Conservation (phyloP, 2,113 vertebrate genomes). For the Cottus gobio region DNA sequence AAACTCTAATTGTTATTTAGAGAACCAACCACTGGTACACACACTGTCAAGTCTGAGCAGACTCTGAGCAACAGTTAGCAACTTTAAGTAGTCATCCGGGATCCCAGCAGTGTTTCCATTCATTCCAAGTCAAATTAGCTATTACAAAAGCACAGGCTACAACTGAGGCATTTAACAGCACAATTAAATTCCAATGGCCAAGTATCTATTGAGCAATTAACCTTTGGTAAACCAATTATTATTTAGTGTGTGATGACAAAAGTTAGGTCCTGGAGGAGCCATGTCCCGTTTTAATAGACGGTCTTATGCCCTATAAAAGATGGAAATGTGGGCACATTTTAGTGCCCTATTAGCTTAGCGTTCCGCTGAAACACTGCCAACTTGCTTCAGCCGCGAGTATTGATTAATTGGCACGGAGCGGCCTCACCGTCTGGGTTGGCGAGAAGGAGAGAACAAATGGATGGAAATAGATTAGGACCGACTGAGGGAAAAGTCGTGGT, state of each 20-base stretch:
- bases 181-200: slow-evolving; percentile 81
- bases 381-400: slow-evolving; percentile 59
- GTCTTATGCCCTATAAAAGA: slow-evolving; percentile 73
- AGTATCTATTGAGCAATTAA: slow-evolving; percentile 83
- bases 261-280: slow-evolving; percentile 78
- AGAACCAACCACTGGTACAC: slow-evolving; percentile 15
- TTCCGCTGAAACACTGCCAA: slow-evolving; percentile 68
- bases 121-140: slow-evolving; percentile 71
- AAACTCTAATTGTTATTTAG: slow-evolving; percentile 42
- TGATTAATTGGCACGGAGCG: slow-evolving; percentile 73
- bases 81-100: slow-evolving; percentile 63
- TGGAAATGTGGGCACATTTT: slow-evolving; percentile 62
- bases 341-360: slow-evolving; percentile 72
- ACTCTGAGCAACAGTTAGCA: slow-evolving; percentile 47
- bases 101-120: slow-evolving; percentile 67
- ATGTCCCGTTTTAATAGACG: slow-evolving; percentile 79
- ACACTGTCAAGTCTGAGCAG: slow-evolving; percentile 1
- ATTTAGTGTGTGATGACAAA: slow-evolving; percentile 81
- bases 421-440: slow-evolving; percentile 56
- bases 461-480: slow-evolving; percentile 9
- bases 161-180: slow-evolving; percentile 78
- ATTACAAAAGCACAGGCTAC: slow-evolving; percentile 71
- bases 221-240: slow-evolving; percentile 86
- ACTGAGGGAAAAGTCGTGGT: background rate
- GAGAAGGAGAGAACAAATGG: slow-evolving; percentile 57